Evolutionary conservation across 2,888 invertebrate species (phyloP), one percentile per base, ranked within the genome.

Genomic region (Cecidostiba fungosa): DNA sequence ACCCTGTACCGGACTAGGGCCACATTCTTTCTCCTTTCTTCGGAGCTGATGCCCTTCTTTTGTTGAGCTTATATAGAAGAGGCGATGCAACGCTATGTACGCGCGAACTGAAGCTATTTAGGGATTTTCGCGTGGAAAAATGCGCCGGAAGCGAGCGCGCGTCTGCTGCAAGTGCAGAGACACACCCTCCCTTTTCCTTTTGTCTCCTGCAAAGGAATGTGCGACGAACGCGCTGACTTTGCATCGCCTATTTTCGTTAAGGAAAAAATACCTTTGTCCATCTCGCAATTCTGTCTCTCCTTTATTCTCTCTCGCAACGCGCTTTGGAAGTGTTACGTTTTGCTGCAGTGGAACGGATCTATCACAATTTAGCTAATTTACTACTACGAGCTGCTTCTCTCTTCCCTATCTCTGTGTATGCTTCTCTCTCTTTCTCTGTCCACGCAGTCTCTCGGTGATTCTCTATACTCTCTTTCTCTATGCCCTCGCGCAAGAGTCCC

Each of bases 321-420:
- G 79, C 50, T 74, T 74, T 29, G n/a, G n/a, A 3, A 19, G 78
- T 26, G 47, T 19, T 32, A 29, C 36, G 43, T 43, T 43, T 43
- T 43, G 43, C 54, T 26, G 16, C 54, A 62, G 62, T 32, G 80
- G 47, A 80, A 76, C 77, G 77, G 78, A 77, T 84, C 85, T 88
- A 89, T 88, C 88, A 88, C 89, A 89, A 88, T 88, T 89, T 87
- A 88, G 87, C 88, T 88, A 89, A 87, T 88, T 84, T 79, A 86
- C 84, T 86, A 82, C 80, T 77, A 79, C 29, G 47, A 81, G 50
- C 80, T 81, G 26, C 29, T 36, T 69, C 62, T 69, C 62, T 39
- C 77, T 39, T 66, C 62, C 59, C 76, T 16, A 26, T 39, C 32
- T 50, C 82, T 6, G 36, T 73, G 50, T 47, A n/a, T n/a, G n/a